phyloP scores from a whole-genome alignment of 2,113 vertebrate genomes.

The Lepisosteus oculatus region DNA sequence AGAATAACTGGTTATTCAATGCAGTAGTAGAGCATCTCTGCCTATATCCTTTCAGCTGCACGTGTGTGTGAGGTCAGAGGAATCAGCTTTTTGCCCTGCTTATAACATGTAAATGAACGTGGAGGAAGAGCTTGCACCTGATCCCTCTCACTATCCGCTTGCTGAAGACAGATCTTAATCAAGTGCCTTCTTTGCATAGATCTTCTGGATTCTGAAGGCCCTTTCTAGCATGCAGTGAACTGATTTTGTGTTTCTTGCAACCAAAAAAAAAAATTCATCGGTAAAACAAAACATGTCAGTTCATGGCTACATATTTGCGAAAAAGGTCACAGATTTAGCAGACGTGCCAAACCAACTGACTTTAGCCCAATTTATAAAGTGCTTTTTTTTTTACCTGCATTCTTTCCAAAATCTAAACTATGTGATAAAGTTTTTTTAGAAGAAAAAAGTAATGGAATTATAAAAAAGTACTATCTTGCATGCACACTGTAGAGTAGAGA shows the following conservation, averaged over 20 bases:
- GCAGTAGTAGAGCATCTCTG: no score
- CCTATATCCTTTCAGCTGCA: no score
- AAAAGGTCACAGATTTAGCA: not conserved
- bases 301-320: not conserved
- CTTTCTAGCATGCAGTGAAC: constrained; percentile 6
- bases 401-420: not conserved
- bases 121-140: not conserved
- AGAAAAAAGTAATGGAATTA: not conserved
- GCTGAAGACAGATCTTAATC: not conserved
- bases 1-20: no score
- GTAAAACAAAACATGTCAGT: not conserved
- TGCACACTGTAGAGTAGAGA: not conserved
- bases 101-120: constrained; percentile 8
- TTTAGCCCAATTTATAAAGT: not conserved
- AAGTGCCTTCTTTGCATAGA: constrained; percentile 24
- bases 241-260: not conserved
- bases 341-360: not conserved
- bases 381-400: not conserved
- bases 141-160: not conserved
- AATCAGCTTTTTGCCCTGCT: not conserved
- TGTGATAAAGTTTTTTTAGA: not conserved
- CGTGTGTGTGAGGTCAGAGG: not conserved
- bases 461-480: not conserved
- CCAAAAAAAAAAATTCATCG: constrained; percentile 2
- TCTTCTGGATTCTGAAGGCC: constrained; percentile 7